These are phyloP conservation scores for Tetrao urogallus DNA, from an alignment of 2,113 vertebrate genomes.

Conservation along the genomic window DNA sequence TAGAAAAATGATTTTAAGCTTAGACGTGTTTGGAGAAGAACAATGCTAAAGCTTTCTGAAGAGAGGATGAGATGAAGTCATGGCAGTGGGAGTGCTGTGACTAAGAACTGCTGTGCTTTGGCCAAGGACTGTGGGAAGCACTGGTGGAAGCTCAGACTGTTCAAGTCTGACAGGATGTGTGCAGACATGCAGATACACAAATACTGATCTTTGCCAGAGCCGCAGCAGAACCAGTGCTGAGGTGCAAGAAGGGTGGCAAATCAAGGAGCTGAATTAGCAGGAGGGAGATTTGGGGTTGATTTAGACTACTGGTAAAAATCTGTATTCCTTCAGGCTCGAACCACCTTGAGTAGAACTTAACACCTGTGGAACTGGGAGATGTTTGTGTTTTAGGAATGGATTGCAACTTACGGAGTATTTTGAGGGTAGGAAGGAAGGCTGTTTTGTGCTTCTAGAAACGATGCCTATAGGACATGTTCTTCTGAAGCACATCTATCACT, in stretches of 20 bases:
- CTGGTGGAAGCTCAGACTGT: not conserved
- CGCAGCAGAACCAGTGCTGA: not conserved
- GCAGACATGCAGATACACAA: not conserved
- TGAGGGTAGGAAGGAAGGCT: not conserved
- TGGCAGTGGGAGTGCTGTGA: not conserved
- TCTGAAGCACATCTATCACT: conserved; percentile 41
- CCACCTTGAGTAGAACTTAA: not conserved
- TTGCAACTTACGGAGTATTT: not conserved
- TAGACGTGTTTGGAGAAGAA: not conserved
- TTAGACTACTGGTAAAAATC: not conserved
- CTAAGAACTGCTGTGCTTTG: not conserved
- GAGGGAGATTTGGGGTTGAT: not conserved
- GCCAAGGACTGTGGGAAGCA: not conserved
- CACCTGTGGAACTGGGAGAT: not conserved
- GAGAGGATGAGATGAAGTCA: not conserved
- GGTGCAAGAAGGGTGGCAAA: not conserved
- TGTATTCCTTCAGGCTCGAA: not conserved
- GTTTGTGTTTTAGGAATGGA: not conserved
- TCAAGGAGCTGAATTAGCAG: not conserved
- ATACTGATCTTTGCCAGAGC: not conserved
- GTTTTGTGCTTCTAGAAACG: conserved; percentile 7
- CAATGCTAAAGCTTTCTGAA: not conserved
- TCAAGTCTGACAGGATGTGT: not conserved
- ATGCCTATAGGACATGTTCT: conserved; percentile 19
- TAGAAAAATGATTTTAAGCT: not conserved